Base-by-base conservation (phyloP, 2,888 invertebrate species). In the Lucinisca nassula region DNA sequence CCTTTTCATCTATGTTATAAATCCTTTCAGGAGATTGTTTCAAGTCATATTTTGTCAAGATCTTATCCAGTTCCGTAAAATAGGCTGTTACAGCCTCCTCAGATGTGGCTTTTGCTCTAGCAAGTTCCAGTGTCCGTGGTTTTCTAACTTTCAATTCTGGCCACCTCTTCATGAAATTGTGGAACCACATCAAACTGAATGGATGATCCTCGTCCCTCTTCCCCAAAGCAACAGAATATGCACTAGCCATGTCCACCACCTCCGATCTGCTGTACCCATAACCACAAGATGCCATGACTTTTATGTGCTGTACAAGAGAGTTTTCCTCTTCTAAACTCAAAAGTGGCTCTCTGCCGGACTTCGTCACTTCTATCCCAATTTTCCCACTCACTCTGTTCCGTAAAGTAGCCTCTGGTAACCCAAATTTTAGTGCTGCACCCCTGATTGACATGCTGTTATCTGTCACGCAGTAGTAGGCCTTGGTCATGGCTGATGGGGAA, bases 1-100 rank as follows among this genome's bases (percentile, higher is more conserved):
- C 79, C 32, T 83, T 83, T 38, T 86, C 82, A 75, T 78, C 84
- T 3, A 87, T 38, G 45, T 81, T 82, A 58, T 55, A 87, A 6
- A 84, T 79, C 21, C 73, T 32, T n/a, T 87, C 79, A 24, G 79
- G 87, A 6, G 24, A 35, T 8, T 67, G 27, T 45, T 58, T 55
- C 8, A 87, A 67, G n/a, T 87, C n/a, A 38, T 79, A 72, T 51
- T 82, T 75, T 27, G 70, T 78, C 14, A 87, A 21, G 8, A 87
- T 75, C 2, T 17, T n/a, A n/a, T 75, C 38, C 14, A 88, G 84
- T 17, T 82, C 72, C 0, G 6, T 24, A 27, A 79, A 88, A 35
- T 88, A 82, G 0, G 10, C n/a, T 12, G n/a, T 30, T 0, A 88
- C 82, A 61, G 45, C 27, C 32, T 70, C 80, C 45, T 61, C 35